Base-by-base conservation (phyloP, 2,113 vertebrate species). In the Xenopus borealis region DNA sequence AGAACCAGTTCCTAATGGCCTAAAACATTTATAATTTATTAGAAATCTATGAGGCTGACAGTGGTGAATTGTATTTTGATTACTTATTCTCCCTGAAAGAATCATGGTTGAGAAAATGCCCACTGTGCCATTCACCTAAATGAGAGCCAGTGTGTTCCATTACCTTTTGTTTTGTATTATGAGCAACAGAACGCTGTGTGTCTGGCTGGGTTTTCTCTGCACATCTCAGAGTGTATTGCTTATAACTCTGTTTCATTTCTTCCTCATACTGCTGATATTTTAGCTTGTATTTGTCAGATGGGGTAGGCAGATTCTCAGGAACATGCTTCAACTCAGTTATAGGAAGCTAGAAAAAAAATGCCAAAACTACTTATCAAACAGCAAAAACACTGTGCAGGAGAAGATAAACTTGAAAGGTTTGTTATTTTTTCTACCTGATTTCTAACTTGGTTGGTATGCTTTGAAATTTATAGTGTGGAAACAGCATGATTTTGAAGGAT, bases 211-310 rank as follows among this genome's bases (percentile, higher is more conserved):
- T 2, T 72, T 76, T 83, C 57, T 63, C 78, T 58, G 70, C 23
- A 70, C 0, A 78, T 85, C 61, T 86, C 62, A 79, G 84, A 80
- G 78, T 71, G 75, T 86, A 64, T 0, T 81, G 81, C 12, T 85
- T 82, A 82, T 83, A 84, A 17, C 75, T 78, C 57, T 86, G 81
- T 62, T 86, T 87, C 44, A 67, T 78, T 69, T 85, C 89, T 68
- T 67, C 72, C 81, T 87, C 73, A 74, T 79, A 81, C n/a, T 88
- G 85, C 64, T 47, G 65, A 62, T 86, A 84, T 61, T 89, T 87
- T 18, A 44, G 9, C 71, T 85, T 88, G 9, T 81, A 87, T 75
- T 52, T 81, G 2, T 78, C 79, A 62, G 79, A 69, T 81, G 84
- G 78, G 10, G 66, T 46, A 53, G 83, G 80, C 20, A 91, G 78